Percentiles rank a stretch among this genome's conserved stretches.
Conservation (phyloP, 2,113 vertebrate genomes). For the Capreolus pygargus region DNA sequence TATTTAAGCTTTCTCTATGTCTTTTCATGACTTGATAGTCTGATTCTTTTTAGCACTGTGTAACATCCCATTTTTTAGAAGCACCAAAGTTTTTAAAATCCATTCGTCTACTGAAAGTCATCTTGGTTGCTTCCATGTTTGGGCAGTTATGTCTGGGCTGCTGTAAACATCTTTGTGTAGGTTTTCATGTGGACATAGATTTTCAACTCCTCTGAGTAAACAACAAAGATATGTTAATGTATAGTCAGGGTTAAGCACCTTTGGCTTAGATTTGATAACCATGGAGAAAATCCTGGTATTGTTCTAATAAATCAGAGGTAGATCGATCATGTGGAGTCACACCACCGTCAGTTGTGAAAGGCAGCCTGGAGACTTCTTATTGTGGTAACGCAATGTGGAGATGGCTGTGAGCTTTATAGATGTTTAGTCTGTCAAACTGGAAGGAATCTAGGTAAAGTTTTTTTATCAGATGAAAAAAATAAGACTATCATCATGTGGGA, state of each 20-base stretch:
- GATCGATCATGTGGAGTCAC: neutral
- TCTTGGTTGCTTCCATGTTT: neutral
- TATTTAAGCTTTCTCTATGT: neutral
- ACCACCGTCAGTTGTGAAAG: neutral
- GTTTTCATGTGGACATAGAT: neutral
- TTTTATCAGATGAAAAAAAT: conserved; percentile 35
- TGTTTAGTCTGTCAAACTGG: neutral
- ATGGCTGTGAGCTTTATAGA: neutral
- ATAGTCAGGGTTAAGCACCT: neutral
- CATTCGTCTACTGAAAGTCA: neutral
- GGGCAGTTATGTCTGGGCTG: neutral
- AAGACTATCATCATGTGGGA: neutral
- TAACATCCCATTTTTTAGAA: neutral
- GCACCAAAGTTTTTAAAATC: neutral
- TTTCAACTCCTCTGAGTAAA: neutral
- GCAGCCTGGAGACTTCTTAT: neutral
- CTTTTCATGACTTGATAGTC: neutral
- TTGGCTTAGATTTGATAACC: neutral
- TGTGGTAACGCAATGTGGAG: neutral
- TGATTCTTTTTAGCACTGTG: neutral
- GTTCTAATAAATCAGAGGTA: neutral
- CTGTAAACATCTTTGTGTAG: neutral
- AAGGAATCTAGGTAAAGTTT: neutral
- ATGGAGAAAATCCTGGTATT: neutral
- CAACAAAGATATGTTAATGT: neutral